Conservation (phyloP, 2,113 vertebrate species). For the Oriolus oriolus region DNA sequence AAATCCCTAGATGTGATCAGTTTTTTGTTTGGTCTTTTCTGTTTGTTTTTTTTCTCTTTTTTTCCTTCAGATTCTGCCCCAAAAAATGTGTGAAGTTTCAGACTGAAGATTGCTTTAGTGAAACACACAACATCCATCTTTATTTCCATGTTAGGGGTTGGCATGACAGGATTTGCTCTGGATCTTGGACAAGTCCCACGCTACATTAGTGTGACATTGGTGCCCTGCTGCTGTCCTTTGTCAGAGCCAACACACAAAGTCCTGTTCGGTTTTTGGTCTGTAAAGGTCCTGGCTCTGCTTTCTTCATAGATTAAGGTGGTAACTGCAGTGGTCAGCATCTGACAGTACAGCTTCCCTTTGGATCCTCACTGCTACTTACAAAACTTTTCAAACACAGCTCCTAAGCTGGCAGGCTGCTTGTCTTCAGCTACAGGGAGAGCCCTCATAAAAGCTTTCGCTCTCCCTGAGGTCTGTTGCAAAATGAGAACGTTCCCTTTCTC, state of each 20-base stretch:
- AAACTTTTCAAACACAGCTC: neutral
- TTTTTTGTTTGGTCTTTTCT: neutral
- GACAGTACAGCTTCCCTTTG: neutral
- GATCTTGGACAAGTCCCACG: neutral
- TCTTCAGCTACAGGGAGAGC: neutral
- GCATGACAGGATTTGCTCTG: neutral
- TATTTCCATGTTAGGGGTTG: neutral
- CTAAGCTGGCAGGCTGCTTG: neutral
- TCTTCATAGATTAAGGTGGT: neutral
- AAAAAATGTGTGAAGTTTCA: neutral
- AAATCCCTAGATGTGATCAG: neutral
- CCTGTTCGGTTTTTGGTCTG: neutral
- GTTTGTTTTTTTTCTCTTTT: neutral
- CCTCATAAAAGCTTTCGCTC: neutral
- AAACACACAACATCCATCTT: neutral
- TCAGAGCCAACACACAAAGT: neutral
- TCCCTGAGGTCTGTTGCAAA: conserved; percentile 37
- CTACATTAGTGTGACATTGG: neutral
- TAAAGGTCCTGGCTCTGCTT: neutral
- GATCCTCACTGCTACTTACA: neutral
- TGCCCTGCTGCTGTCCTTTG: neutral
- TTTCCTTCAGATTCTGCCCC: neutral
- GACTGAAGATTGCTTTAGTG: neutral
- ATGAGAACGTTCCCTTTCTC: conserved; percentile 10
- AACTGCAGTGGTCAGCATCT: neutral